Evolutionary conservation across 2,888 invertebrate species (phyloP).

Genomic region (Phengaris arion): DNA sequence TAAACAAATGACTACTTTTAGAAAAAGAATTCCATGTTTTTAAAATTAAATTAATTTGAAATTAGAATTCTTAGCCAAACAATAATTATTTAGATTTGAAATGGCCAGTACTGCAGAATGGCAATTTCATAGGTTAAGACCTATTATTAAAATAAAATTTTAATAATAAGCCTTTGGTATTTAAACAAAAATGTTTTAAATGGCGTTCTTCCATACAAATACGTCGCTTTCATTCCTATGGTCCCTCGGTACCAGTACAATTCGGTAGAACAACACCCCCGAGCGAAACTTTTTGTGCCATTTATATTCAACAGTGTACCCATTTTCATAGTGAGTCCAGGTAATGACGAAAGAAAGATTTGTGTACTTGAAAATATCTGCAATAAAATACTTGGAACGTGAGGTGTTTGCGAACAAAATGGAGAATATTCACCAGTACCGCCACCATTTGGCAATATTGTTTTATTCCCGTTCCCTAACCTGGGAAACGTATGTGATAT

Average conservation of each 20-base stretch:
- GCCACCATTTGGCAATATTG: constrained; percentile 4
- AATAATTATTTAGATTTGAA: no score
- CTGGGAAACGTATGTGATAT: constrained; percentile 11
- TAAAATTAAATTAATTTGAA: no score
- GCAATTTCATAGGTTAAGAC: no score
- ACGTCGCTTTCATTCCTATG: not conserved
- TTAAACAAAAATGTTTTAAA: not conserved
- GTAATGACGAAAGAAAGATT: constrained; percentile 26
- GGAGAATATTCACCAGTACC: not conserved
- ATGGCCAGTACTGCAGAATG: no score
- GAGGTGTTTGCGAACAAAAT: constrained; percentile 16
- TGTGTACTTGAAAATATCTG: constrained; percentile 27
- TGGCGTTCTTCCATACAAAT: not conserved
- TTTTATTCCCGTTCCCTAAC: constrained; percentile 9
- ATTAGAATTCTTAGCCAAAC: no score
- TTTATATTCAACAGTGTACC: constrained; percentile 7
- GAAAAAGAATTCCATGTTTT: no score
- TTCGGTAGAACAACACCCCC: not conserved
- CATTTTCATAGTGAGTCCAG: constrained; percentile 17
- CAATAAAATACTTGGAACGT: constrained; percentile 23
- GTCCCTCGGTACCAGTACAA: not conserved
- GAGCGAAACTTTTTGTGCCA: not conserved
- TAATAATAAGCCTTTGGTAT: no score
- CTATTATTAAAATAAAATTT: no score
- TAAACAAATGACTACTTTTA: no score